Evolutionary conservation across 2,797 vertebrate species (phyloP), one percentile per base, ranked within the genome.

Genomic region (Pangasius krempfi): DNA sequence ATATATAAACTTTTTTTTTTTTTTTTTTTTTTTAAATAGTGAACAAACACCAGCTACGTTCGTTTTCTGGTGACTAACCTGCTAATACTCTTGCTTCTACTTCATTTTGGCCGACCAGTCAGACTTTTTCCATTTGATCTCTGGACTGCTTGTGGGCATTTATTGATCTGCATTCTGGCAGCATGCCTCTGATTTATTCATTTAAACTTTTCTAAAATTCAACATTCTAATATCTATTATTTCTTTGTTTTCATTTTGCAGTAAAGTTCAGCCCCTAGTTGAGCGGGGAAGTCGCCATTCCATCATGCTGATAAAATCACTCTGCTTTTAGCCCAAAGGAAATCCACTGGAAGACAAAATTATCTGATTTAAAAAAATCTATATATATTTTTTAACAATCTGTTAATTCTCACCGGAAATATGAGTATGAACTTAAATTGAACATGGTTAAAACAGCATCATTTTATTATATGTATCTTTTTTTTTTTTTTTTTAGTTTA

Each of bases 181-280:
- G 79, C 88, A 58, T 82, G 68, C 60, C 27, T 10, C 50, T 64
- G 12, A 22, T 70, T 79, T 44, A 37, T 72, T 79, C 14, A 78
- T 66, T 40, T 92, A 86, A 89, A 80, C 82, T 52, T 18, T 83
- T 90, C 85, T 60, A 80, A 91, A 84, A 75, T 87, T 87, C n/a
- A 94, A 89, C 58, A 86, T 54, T 87, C 96, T 97, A 96, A 97
- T 90, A 89, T 94, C 96, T 87, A 95, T 94, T 93, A 94, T 94
- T 90, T 94, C 56, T 97, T 96, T 95, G 20, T 94, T 96, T 93
- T 93, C 94, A 92, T 97, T 98, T 98, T 95, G 89, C 97, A 98
- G 97, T 97, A 96, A 95, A 96, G 95, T 92, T 91, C 92, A 89
- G 90, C 88, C 75, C 72, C 52, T 97, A 97, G 92, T 96, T 97